Evolutionary conservation across 2,797 vertebrate species (phyloP), one percentile per base, ranked within the genome.

Genomic region (Danio kyathit): DNA sequence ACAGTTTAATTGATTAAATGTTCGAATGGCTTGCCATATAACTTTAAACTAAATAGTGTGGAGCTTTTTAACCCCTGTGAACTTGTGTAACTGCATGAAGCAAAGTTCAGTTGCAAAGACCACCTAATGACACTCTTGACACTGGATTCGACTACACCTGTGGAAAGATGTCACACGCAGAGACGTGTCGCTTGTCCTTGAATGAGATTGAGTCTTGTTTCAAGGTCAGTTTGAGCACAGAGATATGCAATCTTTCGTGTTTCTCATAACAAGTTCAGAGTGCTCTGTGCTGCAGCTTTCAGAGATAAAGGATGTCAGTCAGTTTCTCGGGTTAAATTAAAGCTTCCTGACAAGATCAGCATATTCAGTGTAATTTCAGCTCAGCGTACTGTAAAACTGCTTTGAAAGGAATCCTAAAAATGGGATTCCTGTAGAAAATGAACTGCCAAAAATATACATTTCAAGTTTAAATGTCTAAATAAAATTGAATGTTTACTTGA

Each of bases 171-270:
- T 52, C 46, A 79, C 56, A 38, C 7, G 19, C 8, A 52, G 76
- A 59, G 21, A 41, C 56, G 9, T 19, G 76, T 2, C 13, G 21
- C 21, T 78, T 71, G 59, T 41, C 59, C 14, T 13, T 63, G n/a
- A 61, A 49, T 41, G 4, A 29, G n/a, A 60, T 14, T 70, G 29
- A 13, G 12, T 63, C 64, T 69, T 7, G 41, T 73, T 73, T 79
- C 38, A 44, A 72, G 67, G 77, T 63, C 77, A 63, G 10, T 51
- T 70, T 79, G 29, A 61, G 56, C 40, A 41, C 67, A 44, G 17
- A 29, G 66, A 71, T 41, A 13, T 61, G 44, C 70, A 60, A 71
- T 79, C 57, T 72, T 71, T 72, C 76, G 52, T 79, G 13, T 79
- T 61, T 61, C n/a, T 41, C 54, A 19, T 49, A 41, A 57, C 63